Base-by-base conservation (phyloP, 2,888 invertebrate genomes). In the Epistrophella euchroma region DNA sequence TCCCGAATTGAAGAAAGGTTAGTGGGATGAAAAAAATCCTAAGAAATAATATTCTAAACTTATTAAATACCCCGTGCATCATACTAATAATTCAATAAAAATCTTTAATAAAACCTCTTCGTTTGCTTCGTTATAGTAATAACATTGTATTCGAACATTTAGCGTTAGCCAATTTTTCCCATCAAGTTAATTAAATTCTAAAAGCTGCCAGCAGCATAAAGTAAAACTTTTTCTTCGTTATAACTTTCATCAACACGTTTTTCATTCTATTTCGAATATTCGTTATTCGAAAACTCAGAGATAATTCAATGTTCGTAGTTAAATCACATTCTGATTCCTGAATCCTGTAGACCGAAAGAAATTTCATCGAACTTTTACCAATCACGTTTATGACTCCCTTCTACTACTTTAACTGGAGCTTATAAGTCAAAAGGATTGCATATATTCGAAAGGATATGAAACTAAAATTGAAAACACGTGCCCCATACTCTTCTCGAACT, bases 381-480 rank as follows among this genome's bases (percentile, higher is more conserved):
- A 83, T 77, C 62, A 74, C 52, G 52, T 74, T 45, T 35, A n/a
- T 15, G 25, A 22, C 28, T 11, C 17, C 47, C 5, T 37, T 19
- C 56, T 25, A 15, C 15, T 13, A 19, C 10, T 5, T 5, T 5
- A 22, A 13, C 15, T 9, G 25, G 3, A 28, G 35, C 35, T 52
- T 64, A 45, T n/a, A 35, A 79, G 52, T 35, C 43, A 52, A 52
- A 68, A 37, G 17, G 15, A 68, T 68, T 11, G 19, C 13, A 47
- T 17, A 19, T 10, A 17, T 11, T n/a, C 17, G 1, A 15, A 37
- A 40, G 19, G 17, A 25, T 11, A 55, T 72, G 13, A 17, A 66
- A 45, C 66, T 45, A 32, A 79, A 84, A 84, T 79, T 84, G 79
- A 84, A 84, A 72, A 84, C 45, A 28, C 79, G 72, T 79, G 66